These are phyloP conservation scores for Siphamia tubifer DNA, from an alignment of 2,113 vertebrate species.

Conservation along the genomic window DNA sequence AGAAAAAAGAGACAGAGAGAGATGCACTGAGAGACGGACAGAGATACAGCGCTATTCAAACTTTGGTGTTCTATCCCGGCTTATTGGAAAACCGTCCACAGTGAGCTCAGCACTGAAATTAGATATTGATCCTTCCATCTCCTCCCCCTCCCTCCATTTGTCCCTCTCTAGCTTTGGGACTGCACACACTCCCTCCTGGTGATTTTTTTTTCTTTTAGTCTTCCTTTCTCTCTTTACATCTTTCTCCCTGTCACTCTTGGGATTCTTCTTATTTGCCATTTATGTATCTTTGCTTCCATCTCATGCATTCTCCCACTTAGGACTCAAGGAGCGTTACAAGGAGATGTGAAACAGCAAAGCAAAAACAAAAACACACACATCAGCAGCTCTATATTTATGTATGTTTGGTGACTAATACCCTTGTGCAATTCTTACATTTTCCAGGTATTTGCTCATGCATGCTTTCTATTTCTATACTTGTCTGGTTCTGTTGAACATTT, in stretches of 20 bases:
- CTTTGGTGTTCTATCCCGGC: slow-evolving; percentile 71
- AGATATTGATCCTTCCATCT: slow-evolving; percentile 79
- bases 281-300: slow-evolving; percentile 2
- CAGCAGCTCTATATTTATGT: no score
- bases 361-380: background rate
- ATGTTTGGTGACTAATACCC: no score
- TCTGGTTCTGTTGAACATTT: no score
- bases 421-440: no score
- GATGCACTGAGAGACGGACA: slow-evolving; percentile 29
- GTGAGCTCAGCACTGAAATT: slow-evolving; percentile 80
- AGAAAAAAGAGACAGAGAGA: slow-evolving; percentile 22
- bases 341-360: background rate
- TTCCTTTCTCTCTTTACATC: background rate
- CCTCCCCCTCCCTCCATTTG: slow-evolving; percentile 22
- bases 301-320: background rate
- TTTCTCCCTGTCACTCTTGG: slow-evolving; percentile 21
- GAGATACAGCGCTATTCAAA: slow-evolving; percentile 71
- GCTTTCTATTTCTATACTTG: no score
- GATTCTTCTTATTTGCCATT: slow-evolving; percentile 24
- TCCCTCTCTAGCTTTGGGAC: slow-evolving; percentile 49
- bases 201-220: slow-evolving; percentile 52
- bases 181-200: slow-evolving; percentile 59
- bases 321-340: background rate
- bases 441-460: no score
- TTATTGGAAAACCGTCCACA: slow-evolving; percentile 79